Evolutionary conservation across 1,140 invertebrate genomes (phyloP), one percentile per base, ranked within the genome.

Genomic region (Uloborus diversus): DNA sequence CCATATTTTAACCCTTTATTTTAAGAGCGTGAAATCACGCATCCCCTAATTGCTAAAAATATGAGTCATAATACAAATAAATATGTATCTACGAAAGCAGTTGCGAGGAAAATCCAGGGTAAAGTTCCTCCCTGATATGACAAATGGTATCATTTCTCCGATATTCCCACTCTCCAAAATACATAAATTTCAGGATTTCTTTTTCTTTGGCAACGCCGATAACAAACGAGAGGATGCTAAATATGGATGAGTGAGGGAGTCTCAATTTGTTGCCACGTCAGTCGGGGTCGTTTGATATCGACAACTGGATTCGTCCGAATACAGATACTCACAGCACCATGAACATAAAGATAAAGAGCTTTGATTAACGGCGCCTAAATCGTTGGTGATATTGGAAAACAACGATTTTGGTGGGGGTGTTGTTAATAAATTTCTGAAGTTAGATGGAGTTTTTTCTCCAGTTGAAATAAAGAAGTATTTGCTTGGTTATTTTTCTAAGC

Each of bases 81-180:
- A 13, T 17, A 42, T 42, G 17, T 17, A 1, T 17, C 9, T 9
- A 42, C 9, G 37, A 2, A 2, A 42, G 37, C 37, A 13, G 9
- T 42, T 9, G 37, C 1, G 2, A 0, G 0, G 37, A 17, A 42
- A 42, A 42, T 17, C 17, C 17, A 9, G 37, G 37, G 37, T 42
- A 42, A 13, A 42, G 37, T 9, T 42, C 17, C 17, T 1, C 7
- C 17, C n/a, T 53, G 17, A 53, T 4, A 53, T 53, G 66, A 69
- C 66, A 69, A 69, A 69, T 69, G 56, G n/a, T 51, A 69, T 69
- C 66, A 69, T 69, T 25, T 42, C 42, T 42, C 61, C n/a, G n/a
- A 53, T 20, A 53, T 53, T 20, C 20, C 51, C 28, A 68, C 61
- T 32, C 49, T 56, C 49, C 49, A 23, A 37, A 33, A 69, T 56